Base-by-base conservation (phyloP, 2,888 invertebrate genomes). In the Pterostichus niger region DNA sequence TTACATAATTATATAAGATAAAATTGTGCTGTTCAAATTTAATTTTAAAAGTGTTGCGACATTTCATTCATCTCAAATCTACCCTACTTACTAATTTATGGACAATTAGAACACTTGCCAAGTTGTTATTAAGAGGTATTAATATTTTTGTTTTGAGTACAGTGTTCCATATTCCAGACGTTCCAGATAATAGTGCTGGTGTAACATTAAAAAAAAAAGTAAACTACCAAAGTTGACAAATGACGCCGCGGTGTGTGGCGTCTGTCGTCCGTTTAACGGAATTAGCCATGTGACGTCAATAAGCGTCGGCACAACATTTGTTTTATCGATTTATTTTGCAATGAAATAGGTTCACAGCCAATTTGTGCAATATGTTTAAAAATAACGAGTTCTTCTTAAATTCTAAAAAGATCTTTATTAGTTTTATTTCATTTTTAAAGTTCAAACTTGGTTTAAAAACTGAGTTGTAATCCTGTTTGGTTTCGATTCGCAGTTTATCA, bases 71-170 rank as follows among this genome's bases (percentile, higher is more conserved):
- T 49, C 49, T 49, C 5, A 9, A 13, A n/a, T 49, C n/a, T 49
- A 13, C 49, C 49, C 49, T 13, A 49, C 40, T 52, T n/a, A 9
- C 52, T 6, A 9, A 56, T 56, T 56, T 56, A 56, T 56, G 17
- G 6, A 17, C 9, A 56, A 56, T 56, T 56, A 56, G 9, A 13
- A 13, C 52, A 52, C 2, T 13, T 56, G 56, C 56, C 56, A 56
- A 56, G 56, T n/a, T 52, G 2, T 52, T 11, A 52, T 52, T 1
- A 52, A 52, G 3, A 2, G 2, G 52, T 17, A 17, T 17, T 56
- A 17, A 6, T 56, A 56, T 56, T 56, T 56, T 56, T 56, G 56
- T 56, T 56, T 56, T 56, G 15, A 56, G 17, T 56, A 6, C 56
- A 17, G 56, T 56, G 56, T 17, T 56, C 56, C 13, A 56, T 17